A percentile compares a stretch with the other conserved stretches of the same genome.
Conservation (phyloP, 2,113 vertebrate genomes). For the Bambusicola thoracicus region DNA sequence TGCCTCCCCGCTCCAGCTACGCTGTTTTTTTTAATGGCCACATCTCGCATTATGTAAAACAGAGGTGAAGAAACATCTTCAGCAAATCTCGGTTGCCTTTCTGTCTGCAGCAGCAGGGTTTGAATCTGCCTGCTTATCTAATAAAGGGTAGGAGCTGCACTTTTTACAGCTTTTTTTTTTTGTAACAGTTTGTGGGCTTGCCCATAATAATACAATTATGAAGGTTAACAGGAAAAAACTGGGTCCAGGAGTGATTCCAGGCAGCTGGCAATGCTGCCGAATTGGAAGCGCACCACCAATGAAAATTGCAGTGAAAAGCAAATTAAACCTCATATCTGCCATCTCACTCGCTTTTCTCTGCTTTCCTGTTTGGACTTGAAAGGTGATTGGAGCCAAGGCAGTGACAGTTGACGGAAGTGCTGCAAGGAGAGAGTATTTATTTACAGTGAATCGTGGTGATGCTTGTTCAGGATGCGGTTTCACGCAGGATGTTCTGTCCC, state of each 20-base stretch:
- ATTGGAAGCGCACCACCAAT: slow-evolving; percentile 86
- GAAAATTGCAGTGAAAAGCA: slow-evolving; percentile 92
- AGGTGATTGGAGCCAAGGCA: slow-evolving; percentile 95
- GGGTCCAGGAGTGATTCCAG: slow-evolving; percentile 86
- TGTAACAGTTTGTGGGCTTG: slow-evolving; percentile 80
- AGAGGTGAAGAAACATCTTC: slow-evolving; percentile 51
- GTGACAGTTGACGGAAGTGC: slow-evolving; percentile 97
- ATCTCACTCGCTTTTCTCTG: slow-evolving; percentile 90
- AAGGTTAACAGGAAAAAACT: slow-evolving; percentile 94
- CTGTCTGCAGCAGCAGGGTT: slow-evolving; percentile 53
- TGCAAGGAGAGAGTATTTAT: slow-evolving; percentile 95
- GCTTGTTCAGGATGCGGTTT: slow-evolving; percentile 99
- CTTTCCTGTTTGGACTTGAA: slow-evolving; percentile 99
- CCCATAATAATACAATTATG: slow-evolving; percentile 87
- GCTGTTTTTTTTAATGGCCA: not conserved
- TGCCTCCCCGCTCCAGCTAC: rapidly evolving
- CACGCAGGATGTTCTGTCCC: slow-evolving; percentile 94
- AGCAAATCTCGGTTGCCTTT: slow-evolving; percentile 32
- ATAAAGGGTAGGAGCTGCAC: slow-evolving; percentile 74
- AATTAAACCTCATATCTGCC: slow-evolving; percentile 96
- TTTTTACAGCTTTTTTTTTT: slow-evolving; percentile 66
- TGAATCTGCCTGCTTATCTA: slow-evolving; percentile 75
- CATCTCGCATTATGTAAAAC: slow-evolving; percentile 45
- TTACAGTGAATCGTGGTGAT: slow-evolving; percentile 95
- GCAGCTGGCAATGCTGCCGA: slow-evolving; percentile 85